Base-by-base conservation (phyloP, 1,140 invertebrate genomes). In the Homarus americanus region DNA sequence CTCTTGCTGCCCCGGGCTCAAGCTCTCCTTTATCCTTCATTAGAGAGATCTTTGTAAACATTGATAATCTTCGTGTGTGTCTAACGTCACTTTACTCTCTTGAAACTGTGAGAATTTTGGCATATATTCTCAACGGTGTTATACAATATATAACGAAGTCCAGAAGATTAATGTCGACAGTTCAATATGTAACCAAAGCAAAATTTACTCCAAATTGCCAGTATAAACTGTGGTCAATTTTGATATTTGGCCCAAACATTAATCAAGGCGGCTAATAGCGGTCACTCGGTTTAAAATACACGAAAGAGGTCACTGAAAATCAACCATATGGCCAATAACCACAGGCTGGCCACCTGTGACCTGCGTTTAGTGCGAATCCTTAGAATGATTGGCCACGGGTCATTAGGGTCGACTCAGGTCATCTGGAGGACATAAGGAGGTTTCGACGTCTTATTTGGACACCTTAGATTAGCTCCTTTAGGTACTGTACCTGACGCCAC, bases 391-490 rank as follows among this genome's bases (percentile, higher is more conserved):
- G 85, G 85, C 40, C 75, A 87, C 76, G 85, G 85, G 75, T 87
- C 85, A 87, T 87, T 87, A 87, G 76, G 85, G 69, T 80, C 75
- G 80, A 28, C 85, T 87, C 85, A 87, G 85, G 85, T 87, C 85
- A 87, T 79, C 85, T 83, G 82, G 12, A 28, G 82, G 53, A 20
- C 53, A 66, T 83, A 87, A 58, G 73, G 75, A 79, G 75, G 75
- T 36, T 69, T 34, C 72, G 75, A 87, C 40, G 85, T 87, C 85
- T 87, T 87, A 87, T 87, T 87, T 87, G 76, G 76, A 80, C 85
- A 87, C 85, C 85, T 87, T 44, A 72, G 58, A 66, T 79, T 87
- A 69, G 75, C 58, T 78, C 76, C 75, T 87, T 41, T 38, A 10
- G 41, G 20, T 53, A 28, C 34, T 32, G n/a, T n/a, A n/a, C n/a